These are phyloP conservation scores for Agrypnia vestita DNA, from an alignment of 1,140 invertebrate genomes.

Conservation along the genomic window DNA sequence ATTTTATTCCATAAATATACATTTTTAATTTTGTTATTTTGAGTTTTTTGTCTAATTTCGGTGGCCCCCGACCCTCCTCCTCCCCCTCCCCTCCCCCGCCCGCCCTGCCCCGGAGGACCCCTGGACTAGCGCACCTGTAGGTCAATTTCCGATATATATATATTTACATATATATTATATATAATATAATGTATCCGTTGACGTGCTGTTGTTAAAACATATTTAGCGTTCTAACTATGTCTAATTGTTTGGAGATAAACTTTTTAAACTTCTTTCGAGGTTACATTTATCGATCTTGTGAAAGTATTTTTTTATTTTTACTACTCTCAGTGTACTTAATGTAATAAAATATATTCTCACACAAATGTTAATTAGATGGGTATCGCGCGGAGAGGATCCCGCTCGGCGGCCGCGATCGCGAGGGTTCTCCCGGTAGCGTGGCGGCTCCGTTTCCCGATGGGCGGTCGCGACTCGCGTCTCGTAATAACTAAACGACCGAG, in stretches of 20 bases:
- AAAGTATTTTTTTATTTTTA: constrained; percentile 55
- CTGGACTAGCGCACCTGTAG: constrained; percentile 29
- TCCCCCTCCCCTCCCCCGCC: background rate
- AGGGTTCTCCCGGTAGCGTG: background rate
- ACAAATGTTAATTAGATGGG: constrained; percentile 21
- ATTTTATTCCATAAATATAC: constrained; percentile 62
- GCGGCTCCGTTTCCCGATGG: background rate
- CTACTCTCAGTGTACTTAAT: constrained; percentile 49
- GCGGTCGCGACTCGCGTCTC: background rate
- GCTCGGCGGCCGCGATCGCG: background rate
- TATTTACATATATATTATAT: background rate
- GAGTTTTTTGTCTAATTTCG: constrained; percentile 51
- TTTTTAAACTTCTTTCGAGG: constrained; percentile 41
- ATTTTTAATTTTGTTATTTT: constrained; percentile 61
- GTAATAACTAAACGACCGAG: background rate
- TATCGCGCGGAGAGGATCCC: background rate
- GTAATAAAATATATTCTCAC: constrained; percentile 21
- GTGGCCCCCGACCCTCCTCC: constrained; percentile 26
- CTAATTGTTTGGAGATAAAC: constrained; percentile 35
- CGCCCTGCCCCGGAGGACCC: background rate
- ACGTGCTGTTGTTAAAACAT: constrained; percentile 3
- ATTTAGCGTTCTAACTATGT: constrained; percentile 25
- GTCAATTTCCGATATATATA: constrained; percentile 36
- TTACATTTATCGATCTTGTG: constrained; percentile 49
- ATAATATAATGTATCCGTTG: constrained; percentile 7